These are phyloP conservation scores for Porites divaricata DNA, from an alignment of 92 coral and sea anemone genomes.

Conservation along the genomic window DNA sequence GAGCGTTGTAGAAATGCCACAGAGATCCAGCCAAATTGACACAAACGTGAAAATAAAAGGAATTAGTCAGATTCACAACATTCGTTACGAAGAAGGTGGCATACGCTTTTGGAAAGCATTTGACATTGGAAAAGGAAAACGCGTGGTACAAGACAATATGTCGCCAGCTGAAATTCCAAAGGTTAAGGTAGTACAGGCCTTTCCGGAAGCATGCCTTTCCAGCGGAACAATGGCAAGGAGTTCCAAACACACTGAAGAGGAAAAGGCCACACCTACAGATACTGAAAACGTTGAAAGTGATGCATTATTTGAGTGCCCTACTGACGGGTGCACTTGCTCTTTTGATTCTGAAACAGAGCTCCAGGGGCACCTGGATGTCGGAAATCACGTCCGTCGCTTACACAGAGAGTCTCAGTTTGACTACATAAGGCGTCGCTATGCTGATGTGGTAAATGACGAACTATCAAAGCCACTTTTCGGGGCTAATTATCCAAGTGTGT, in stretches of 20 bases:
- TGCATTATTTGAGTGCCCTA: slow-evolving; percentile 20
- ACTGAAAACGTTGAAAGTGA: slow-evolving; percentile 7
- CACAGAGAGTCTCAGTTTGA: slow-evolving; percentile 45
- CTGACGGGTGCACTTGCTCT: slow-evolving; percentile 29
- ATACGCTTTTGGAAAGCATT: slow-evolving; percentile 1
- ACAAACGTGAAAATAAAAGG: slow-evolving; percentile 34
- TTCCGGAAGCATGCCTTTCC: background rate
- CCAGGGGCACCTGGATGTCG: slow-evolving; percentile 22
- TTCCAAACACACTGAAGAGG: slow-evolving; percentile 25
- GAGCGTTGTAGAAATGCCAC: slow-evolving; percentile 43
- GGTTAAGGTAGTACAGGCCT: slow-evolving; percentile 17
- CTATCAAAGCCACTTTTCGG: slow-evolving; percentile 50
- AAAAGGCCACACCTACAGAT: slow-evolving; percentile 10
- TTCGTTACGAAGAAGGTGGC: slow-evolving; percentile 53
- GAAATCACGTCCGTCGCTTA: slow-evolving; percentile 23
- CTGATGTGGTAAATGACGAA: slow-evolving; percentile 37
- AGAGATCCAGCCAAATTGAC: slow-evolving; percentile 37
- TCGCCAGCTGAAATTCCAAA: slow-evolving; percentile 35
- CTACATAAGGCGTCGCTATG: slow-evolving; percentile 41
- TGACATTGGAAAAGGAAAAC: slow-evolving; percentile 36
- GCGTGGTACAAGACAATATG: slow-evolving; percentile 41
- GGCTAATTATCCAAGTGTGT: slow-evolving; percentile 34
- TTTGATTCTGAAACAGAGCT: slow-evolving; percentile 25
- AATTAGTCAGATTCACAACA: slow-evolving; percentile 51
- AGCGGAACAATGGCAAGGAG: slow-evolving; percentile 21